Base-by-base conservation (phyloP, 2,113 vertebrate species). In the Eclectus roratus region DNA sequence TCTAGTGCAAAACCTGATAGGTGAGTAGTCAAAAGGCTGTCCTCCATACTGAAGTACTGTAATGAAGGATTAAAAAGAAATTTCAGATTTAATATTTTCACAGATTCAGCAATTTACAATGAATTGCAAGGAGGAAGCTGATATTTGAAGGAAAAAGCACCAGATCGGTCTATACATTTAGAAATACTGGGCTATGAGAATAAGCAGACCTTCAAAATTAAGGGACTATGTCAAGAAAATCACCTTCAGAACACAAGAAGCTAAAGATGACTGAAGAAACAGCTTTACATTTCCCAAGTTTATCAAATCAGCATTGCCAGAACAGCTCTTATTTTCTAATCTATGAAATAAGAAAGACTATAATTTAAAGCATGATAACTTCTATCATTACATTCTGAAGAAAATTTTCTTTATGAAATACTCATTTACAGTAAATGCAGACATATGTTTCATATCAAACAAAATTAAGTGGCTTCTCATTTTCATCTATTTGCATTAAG, bases 1-100 rank as follows among this genome's bases (percentile, higher is more conserved):
- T 52, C 98, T 98, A 37, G 98, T 97, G 19, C 99, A 99, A 97
- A 99, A 99, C 11, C 99, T 98, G 61, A 99, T 98, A 5, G 99
- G 99, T 3, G 99, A 99, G 63, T 99, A 99, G 96, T 99, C 99
- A 77, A 99, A 99, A 10, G 99, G 99, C 97, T 99, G 99, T 21
- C 99, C 99, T 11, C 98, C 98, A 1, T 97, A 98, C 95, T 99
- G 99, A 85, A 99, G 95, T 93, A 99, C 99, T 99, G 66, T 17
- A 84, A 85, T 2, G 25, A 94, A 85, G 2, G 7, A n/a, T 63
- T 18, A 64, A 44, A 78, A 37, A 53, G 2, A 55, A 43, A 25
- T 18, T 64, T 73, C 65, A 94, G 23, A 50, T 66, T 29, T 33
- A 49, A 31, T 15, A 28, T 27, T 47, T 35, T 21, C 11, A 70